Base-by-base conservation (phyloP, 2,113 vertebrate genomes). In the Notiomystis cincta region DNA sequence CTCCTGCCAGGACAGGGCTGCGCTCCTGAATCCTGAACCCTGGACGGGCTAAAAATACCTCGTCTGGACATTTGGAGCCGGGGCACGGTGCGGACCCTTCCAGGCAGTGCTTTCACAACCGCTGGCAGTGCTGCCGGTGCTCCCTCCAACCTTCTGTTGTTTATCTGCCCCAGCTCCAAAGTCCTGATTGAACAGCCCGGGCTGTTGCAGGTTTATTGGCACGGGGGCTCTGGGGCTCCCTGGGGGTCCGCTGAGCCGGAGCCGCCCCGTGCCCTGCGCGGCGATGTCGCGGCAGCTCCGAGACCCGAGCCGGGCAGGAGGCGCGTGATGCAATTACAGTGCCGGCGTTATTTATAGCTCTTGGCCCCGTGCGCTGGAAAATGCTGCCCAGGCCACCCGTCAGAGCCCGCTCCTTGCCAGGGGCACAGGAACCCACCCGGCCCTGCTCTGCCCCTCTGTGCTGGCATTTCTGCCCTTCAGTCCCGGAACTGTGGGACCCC, bases 301-400 rank as follows among this genome's bases (percentile, higher is more conserved):
- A 22, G 47, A 11, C 45, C n/a, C 16, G 21, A 7, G 15, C 67
- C 11, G 48, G 76, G 18, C 77, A 5, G 75, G 75, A 92, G 92
- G 22, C 4, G 11, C 19, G 13, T 93, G 86, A 69, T 4, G 58
- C 71, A 86, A 80, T 72, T 50, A 70, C 94, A 77, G 95, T 27
- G 75, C 79, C 0, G 45, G 35, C 54, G 15, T 22, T 96, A 95
- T 97, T 96, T 95, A 93, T 95, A 95, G 82, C 82, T 45, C 82
- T 48, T 90, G 95, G 96, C 86, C 57, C 67, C 2, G 15, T 10
- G 19, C 3, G 8, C 28, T 17, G 95, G 73, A 87, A 94, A 92
- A 93, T 37, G 82, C 85, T 90, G 82, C 73, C 70, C 77, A n/a
- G 90, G 72, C 82, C 66, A 15, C 54, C 65, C 35, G 7, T 13